Percentiles rank a stretch among this genome's conserved stretches.
phyloP scores from a whole-genome alignment of 2,888 invertebrate species.

The Trachelus stipa region DNA sequence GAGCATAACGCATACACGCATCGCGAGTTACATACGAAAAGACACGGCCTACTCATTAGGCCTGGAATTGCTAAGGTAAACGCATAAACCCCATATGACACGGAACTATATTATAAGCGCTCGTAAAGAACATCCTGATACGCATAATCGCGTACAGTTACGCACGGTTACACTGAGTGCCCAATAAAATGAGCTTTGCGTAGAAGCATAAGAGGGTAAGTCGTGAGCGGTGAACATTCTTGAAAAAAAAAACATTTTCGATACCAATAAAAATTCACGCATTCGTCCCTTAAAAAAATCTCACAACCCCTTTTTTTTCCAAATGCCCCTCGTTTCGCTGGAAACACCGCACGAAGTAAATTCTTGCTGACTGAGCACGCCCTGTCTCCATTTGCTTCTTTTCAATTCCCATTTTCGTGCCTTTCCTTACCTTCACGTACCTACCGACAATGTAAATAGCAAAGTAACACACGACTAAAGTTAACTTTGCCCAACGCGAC shows the following conservation, averaged over 20 bases:
- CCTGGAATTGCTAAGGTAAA: conserved; percentile 28
- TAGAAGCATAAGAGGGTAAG: background rate
- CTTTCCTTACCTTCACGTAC: background rate
- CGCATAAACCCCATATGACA: conserved; percentile 37
- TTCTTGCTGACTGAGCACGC: background rate
- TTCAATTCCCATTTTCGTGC: background rate
- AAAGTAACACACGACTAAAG: background rate
- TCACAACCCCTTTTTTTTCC: background rate
- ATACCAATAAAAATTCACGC: background rate
- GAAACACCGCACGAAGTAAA: too few species aligned
- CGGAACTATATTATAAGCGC: conserved; percentile 38
- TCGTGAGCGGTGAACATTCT: background rate
- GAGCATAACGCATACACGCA: background rate
- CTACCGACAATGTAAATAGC: background rate
- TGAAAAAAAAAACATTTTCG: background rate
- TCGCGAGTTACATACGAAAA: background rate
- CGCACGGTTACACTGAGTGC: conserved; percentile 38
- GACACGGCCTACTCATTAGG: too few species aligned
- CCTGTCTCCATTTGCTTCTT: background rate
- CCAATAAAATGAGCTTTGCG: conserved; percentile 28
- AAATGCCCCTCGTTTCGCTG: background rate
- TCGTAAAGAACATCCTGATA: conserved; percentile 43
- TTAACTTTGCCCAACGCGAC: background rate
- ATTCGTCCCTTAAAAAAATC: background rate
- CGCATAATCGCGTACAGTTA: conserved; percentile 50